phyloP scores from a whole-genome alignment of 2,113 vertebrate species.

The Paradoxurus hermaphroditus region DNA sequence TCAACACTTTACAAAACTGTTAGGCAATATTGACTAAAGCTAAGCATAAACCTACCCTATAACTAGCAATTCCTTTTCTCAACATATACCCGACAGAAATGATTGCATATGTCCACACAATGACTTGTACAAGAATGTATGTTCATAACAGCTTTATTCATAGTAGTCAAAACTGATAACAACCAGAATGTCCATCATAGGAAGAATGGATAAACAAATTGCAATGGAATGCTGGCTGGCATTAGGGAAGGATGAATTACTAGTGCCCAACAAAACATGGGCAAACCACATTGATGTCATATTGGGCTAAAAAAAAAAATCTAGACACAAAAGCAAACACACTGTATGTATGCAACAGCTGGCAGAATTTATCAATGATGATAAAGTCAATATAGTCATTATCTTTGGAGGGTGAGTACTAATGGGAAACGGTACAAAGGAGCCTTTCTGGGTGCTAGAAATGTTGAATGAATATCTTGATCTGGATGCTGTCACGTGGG shows the following conservation, averaged over 20 bases:
- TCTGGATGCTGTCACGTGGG: neutral
- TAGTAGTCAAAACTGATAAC: neutral
- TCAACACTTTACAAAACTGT: constrained; percentile 18
- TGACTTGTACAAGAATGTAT: neutral
- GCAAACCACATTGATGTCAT: neutral
- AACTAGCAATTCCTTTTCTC: neutral
- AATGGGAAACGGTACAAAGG: neutral
- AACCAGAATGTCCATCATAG: neutral
- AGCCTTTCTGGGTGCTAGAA: neutral
- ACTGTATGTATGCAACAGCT: neutral
- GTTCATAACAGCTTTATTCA: neutral
- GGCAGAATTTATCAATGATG: neutral
- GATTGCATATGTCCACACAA: neutral
- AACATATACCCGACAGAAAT: neutral
- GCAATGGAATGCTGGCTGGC: neutral
- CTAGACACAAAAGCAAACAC: neutral
- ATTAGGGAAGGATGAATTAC: neutral
- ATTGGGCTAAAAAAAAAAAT: neutral
- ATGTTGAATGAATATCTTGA: neutral
- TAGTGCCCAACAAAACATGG: neutral
- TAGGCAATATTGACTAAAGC: neutral
- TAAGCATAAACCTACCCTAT: neutral
- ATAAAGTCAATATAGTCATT: neutral
- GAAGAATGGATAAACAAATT: neutral
- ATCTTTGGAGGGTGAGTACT: neutral